phyloP scores from a whole-genome alignment of 2,888 invertebrate species.

The Heteromyza rotundicornis region DNA sequence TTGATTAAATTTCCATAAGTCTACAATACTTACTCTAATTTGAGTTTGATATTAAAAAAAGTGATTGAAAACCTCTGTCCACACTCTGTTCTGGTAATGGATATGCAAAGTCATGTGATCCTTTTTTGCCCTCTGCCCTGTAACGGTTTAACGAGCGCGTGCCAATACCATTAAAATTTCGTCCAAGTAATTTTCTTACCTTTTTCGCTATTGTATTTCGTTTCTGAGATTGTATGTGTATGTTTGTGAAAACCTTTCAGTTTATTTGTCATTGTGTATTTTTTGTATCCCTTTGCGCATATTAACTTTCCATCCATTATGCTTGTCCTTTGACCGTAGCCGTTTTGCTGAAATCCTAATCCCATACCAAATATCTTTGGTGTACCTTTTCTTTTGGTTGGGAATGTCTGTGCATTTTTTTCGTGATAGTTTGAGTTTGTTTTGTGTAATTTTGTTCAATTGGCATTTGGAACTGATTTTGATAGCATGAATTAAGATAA shows the following conservation, averaged over 20 bases:
- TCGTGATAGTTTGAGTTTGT: constrained; percentile 31
- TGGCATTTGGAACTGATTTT: too few species aligned
- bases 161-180: constrained; percentile 35
- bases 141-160: constrained; percentile 9
- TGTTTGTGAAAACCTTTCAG: constrained; percentile 1
- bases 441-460: too few species aligned
- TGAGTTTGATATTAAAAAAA: too few species aligned
- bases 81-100: too few species aligned
- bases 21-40: too few species aligned
- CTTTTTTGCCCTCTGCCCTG: constrained; percentile 28
- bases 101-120: background rate
- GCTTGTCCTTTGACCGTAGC: constrained; percentile 49
- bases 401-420: background rate
- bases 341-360: constrained; percentile 35
- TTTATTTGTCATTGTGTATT: background rate
- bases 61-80: too few species aligned
- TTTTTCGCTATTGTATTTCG: constrained; percentile 20
- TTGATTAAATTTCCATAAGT: too few species aligned
- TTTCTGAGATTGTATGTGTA: constrained; percentile 11
- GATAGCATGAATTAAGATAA: too few species aligned
- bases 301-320: constrained; percentile 46
- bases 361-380: constrained; percentile 6
- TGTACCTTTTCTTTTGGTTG: constrained; percentile 18
- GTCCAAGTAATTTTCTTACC: constrained; percentile 34
- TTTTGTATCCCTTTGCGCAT: constrained; percentile 31